Evolutionary conservation across 2,113 vertebrate species (phyloP).

Genomic region (Notiomystis cincta): DNA sequence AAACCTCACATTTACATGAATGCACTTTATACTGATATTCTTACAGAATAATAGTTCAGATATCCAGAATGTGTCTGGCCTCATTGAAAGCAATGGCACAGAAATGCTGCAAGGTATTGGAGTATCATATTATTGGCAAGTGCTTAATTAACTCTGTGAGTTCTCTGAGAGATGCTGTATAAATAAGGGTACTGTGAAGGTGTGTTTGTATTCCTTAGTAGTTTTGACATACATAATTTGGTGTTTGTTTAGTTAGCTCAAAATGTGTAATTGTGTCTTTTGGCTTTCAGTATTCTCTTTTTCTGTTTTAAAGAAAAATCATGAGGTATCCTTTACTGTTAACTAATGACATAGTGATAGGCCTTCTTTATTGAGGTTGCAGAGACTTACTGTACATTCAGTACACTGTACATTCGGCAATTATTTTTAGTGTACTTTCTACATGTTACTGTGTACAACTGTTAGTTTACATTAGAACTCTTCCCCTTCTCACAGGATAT

Average conservation of each 20-base stretch:
- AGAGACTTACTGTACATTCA: conserved; percentile 86
- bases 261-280: conserved; percentile 50
- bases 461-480: conserved; percentile 79
- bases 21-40: conserved; percentile 82
- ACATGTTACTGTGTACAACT: conserved; percentile 78
- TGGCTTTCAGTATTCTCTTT: conserved; percentile 57
- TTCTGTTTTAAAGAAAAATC: conserved; percentile 63
- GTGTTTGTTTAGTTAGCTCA: conserved; percentile 28
- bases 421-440: conserved; percentile 75
- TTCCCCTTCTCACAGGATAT: conserved; percentile 75
- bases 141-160: conserved; percentile 71
- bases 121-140: conserved; percentile 64
- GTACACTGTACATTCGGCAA: conserved; percentile 85
- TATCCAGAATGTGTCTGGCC: conserved; percentile 72
- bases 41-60: conserved; percentile 65
- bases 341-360: conserved; percentile 69
- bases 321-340: conserved; percentile 79
- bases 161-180: conserved; percentile 52
- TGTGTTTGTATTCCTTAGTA: conserved; percentile 26
- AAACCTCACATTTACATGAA: conserved; percentile 85
- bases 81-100: conserved; percentile 75
- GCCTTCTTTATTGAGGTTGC: conserved; percentile 71
- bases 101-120: conserved; percentile 71
- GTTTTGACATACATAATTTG: background rate
- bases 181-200: conserved; percentile 55